These are phyloP conservation scores for Leucopsar rothschildi DNA, from an alignment of 2,113 vertebrate genomes.

Conservation along the genomic window DNA sequence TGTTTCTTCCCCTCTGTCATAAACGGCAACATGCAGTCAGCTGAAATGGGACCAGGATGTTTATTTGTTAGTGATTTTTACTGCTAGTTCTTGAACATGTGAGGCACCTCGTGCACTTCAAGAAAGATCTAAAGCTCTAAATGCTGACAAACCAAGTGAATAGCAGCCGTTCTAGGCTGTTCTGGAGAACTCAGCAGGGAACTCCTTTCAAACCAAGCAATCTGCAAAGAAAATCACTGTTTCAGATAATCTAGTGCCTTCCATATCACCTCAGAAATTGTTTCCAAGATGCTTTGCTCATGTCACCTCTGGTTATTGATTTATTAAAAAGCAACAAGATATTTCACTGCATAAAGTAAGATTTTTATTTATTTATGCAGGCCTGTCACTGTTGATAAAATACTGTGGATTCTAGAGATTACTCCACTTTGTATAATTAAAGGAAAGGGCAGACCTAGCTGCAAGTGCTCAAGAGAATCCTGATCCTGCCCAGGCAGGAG, in stretches of 20 bases:
- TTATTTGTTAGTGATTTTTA: constrained; percentile 29
- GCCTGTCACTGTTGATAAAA: constrained; percentile 33
- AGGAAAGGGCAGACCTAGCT: background rate
- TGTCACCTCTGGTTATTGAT: constrained; percentile 18
- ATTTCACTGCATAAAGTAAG: constrained; percentile 12
- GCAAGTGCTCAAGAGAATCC: background rate
- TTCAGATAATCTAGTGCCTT: constrained; percentile 24
- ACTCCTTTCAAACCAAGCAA: constrained; percentile 26
- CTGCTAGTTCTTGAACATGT: background rate
- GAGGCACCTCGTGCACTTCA: background rate
- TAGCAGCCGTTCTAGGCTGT: background rate
- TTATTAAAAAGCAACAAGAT: constrained; percentile 47
- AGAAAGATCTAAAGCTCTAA: constrained; percentile 11
- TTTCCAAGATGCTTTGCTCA: background rate
- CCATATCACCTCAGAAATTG: background rate
- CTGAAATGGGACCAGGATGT: constrained; percentile 5
- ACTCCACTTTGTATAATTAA: background rate
- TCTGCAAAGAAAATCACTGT: constrained; percentile 40
- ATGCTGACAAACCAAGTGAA: background rate
- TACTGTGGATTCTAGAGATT: background rate
- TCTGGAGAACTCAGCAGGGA: background rate
- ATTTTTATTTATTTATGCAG: constrained; percentile 44
- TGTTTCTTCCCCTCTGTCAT: constrained; percentile 11
- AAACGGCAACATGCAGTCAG: constrained; percentile 10
- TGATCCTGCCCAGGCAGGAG: background rate